phyloP scores from a whole-genome alignment of 2,113 vertebrate species.

The Ceuthmochares aereus region DNA sequence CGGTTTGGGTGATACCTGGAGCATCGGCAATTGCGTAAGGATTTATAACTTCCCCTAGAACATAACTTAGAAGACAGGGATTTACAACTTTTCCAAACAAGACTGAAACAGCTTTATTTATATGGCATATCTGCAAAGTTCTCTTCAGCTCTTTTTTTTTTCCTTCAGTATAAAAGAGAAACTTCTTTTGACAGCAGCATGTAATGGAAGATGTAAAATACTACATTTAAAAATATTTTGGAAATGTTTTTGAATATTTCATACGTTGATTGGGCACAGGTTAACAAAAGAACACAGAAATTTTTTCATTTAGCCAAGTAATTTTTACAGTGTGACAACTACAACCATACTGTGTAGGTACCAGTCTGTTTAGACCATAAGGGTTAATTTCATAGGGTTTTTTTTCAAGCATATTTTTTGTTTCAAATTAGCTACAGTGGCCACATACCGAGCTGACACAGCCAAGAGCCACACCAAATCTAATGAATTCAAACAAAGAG shows the following conservation, averaged over 20 bases:
- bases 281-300: not conserved
- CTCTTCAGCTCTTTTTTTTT: not conserved
- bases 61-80: not conserved
- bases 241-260: not conserved
- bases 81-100: not conserved
- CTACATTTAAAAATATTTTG: not conserved
- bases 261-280: not conserved
- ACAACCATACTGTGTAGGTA: not conserved
- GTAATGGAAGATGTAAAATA: not conserved
- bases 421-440: constrained; percentile 63
- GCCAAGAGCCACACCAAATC: constrained; percentile 70
- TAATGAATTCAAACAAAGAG: constrained; percentile 71
- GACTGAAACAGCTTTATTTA: not conserved
- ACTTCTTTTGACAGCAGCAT: not conserved
- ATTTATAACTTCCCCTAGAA: not conserved
- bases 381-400: constrained; percentile 39
- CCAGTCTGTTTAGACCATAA: constrained; percentile 4
- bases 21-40: not conserved
- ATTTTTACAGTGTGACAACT: constrained; percentile 17
- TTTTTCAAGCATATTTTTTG: constrained; percentile 23
- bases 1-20: not conserved
- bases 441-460: constrained; percentile 72
- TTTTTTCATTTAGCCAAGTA: constrained; percentile 1
- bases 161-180: not conserved
- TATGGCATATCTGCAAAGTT: not conserved